Percentiles rank a stretch among this genome's conserved stretches.
Evolutionary conservation across 2,888 invertebrate species (phyloP).

Genomic region (Leptogaster cylindrica): DNA sequence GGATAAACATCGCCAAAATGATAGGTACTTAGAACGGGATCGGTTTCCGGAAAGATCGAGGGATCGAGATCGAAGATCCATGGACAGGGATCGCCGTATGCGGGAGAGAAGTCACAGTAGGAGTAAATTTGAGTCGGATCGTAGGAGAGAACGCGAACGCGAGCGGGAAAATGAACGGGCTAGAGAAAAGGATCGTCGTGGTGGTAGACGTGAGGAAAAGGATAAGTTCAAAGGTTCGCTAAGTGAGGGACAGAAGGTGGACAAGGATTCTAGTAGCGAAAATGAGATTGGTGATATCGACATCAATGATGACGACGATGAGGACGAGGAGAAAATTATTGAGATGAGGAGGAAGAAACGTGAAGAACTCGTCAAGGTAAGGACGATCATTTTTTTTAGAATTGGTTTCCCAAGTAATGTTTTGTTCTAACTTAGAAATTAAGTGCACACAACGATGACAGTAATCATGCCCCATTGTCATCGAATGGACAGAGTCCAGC

Average conservation of each 20-base stretch:
- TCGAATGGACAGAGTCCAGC: conserved; percentile 12
- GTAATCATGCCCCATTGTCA: conserved; percentile 56
- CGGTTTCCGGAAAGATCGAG: conserved; percentile 51
- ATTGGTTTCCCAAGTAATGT: conserved; percentile 9
- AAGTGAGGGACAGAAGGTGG: conserved; percentile 78
- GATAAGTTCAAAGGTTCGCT: conserved; percentile 75
- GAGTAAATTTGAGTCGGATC: conserved; percentile 60
- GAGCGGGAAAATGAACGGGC: conserved; percentile 57
- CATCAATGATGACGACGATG: conserved; percentile 85
- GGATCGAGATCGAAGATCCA: conserved; percentile 51
- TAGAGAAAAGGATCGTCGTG: conserved; percentile 60
- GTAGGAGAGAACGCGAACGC: conserved; percentile 54
- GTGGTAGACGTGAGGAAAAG: conserved; percentile 58
- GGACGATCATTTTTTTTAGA: conserved; percentile 29
- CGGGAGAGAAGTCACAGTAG: conserved; percentile 59
- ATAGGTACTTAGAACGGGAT: conserved; percentile 53
- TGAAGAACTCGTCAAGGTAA: conserved; percentile 84
- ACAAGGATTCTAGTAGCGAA: conserved; percentile 73
- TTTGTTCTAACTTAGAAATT: conserved; percentile 61
- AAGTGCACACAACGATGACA: conserved; percentile 67
- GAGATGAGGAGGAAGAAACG: conserved; percentile 88
- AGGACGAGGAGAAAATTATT: conserved; percentile 91
- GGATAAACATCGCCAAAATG: conserved; percentile 53
- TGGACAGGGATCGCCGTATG: conserved; percentile 46
- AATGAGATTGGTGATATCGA: conserved; percentile 74